A percentile compares a stretch with the other conserved stretches of the same genome.
phyloP scores from a whole-genome alignment of 2,113 vertebrate genomes.

The Willisornis vidua region DNA sequence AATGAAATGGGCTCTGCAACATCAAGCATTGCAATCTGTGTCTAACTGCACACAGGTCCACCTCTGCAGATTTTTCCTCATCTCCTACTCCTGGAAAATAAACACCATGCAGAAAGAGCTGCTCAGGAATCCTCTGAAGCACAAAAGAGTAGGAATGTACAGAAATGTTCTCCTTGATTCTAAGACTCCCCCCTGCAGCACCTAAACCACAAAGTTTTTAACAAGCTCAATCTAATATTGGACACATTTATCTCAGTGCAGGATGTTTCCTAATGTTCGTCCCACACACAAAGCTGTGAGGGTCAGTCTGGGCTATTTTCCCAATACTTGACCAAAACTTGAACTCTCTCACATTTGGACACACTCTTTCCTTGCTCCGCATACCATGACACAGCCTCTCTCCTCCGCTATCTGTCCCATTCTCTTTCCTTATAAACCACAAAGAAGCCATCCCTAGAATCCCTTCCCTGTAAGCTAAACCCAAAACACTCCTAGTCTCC shows the following conservation, averaged over 20 bases:
- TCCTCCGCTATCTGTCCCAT: neutral
- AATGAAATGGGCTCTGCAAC: neutral
- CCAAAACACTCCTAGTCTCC: neutral
- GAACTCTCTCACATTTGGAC: neutral
- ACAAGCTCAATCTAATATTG: neutral
- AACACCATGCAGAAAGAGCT: neutral
- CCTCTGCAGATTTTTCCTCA: slow-evolving; percentile 13
- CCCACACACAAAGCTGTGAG: neutral
- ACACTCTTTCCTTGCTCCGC: neutral
- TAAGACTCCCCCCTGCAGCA: neutral
- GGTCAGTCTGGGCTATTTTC: neutral
- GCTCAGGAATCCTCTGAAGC: slow-evolving; percentile 8
- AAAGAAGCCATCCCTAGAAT: neutral
- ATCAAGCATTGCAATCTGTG: neutral
- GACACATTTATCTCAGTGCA: neutral
- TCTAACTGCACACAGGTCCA: neutral
- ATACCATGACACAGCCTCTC: neutral
- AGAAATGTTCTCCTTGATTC: slow-evolving; percentile 49
- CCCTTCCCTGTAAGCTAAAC: neutral
- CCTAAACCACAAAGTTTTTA: neutral
- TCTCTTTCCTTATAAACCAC: neutral
- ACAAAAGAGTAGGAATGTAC: neutral
- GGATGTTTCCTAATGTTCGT: neutral
- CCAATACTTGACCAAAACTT: neutral
- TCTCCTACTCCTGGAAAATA: neutral